Conservation (phyloP, 2,888 invertebrate species). For the Nemurella pictetii region DNA sequence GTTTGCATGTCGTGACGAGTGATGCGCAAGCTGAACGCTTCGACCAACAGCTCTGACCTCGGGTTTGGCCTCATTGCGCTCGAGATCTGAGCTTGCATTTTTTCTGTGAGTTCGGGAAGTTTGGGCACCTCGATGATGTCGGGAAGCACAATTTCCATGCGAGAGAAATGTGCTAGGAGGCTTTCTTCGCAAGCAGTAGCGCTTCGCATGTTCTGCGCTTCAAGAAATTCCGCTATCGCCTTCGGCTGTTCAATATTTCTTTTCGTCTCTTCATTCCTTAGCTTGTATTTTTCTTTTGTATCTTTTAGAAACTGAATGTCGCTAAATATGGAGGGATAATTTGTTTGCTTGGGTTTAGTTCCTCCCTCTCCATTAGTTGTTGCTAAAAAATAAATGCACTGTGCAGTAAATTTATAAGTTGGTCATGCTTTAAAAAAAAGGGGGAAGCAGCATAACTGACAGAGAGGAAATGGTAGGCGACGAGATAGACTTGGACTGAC, state of each 20-base stretch:
- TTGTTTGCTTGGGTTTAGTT: not conserved
- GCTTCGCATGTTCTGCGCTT: not conserved
- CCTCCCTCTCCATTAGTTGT: not conserved
- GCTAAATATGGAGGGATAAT: not conserved
- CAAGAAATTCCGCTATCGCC: not conserved
- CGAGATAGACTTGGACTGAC: too few species aligned
- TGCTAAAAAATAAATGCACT: not conserved
- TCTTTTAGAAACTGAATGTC: not conserved
- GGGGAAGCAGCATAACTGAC: too few species aligned
- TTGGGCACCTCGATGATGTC: conserved; percentile 50
- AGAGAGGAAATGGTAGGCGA: too few species aligned
- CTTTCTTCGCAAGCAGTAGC: not conserved
- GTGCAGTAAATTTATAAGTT: too few species aligned
- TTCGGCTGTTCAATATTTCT: not conserved
- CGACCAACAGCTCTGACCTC: conserved; percentile 62
- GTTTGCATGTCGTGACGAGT: conserved; percentile 81
- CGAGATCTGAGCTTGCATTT: conserved; percentile 60
- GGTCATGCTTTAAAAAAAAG: too few species aligned
- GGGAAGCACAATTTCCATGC: not conserved
- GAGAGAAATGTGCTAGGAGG: not conserved
- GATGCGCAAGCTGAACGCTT: conserved; percentile 63
- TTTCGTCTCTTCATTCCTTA: not conserved
- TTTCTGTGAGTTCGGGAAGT: conserved; percentile 66
- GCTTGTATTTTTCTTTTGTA: not conserved
- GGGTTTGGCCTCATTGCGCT: conserved; percentile 36